phyloP scores from a whole-genome alignment of 2,888 invertebrate genomes.

The Caenorhabditis macrosperma region DNA sequence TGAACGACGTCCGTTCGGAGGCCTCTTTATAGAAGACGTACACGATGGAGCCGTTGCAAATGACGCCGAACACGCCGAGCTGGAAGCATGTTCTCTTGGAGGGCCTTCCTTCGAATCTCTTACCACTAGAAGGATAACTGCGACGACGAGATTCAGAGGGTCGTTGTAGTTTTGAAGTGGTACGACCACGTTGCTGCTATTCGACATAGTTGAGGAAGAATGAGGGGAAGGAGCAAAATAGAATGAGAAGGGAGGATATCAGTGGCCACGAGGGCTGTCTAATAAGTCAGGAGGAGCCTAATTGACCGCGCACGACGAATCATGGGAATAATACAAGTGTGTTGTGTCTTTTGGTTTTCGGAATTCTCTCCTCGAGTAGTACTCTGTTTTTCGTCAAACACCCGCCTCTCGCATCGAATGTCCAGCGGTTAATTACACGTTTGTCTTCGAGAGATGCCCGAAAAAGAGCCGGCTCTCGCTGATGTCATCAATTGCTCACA shows the following conservation, averaged over 20 bases:
- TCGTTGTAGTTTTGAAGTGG: slow-evolving; percentile 6
- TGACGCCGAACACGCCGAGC: slow-evolving; percentile 35
- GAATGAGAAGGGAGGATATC: not conserved
- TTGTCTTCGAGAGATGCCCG: too few relatives aligned
- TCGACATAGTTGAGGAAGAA: not conserved
- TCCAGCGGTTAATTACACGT: not conserved
- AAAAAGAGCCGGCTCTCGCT: not conserved
- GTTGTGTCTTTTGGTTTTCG: too few relatives aligned
- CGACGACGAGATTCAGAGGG: slow-evolving; percentile 8
- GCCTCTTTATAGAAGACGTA: slow-evolving; percentile 30
- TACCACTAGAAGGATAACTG: slow-evolving; percentile 20
- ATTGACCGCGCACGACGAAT: not conserved
- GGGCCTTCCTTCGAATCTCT: not conserved
- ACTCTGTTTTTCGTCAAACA: too few relatives aligned
- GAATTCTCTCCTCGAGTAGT: too few relatives aligned
- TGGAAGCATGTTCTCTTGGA: slow-evolving; percentile 2
- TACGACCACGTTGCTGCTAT: not conserved
- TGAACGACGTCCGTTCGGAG: slow-evolving; percentile 43
- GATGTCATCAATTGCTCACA: not conserved
- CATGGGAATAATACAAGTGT: too few relatives aligned
- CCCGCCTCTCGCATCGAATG: too few relatives aligned
- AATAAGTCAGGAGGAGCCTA: not conserved
- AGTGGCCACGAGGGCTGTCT: not conserved
- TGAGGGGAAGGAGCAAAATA: not conserved
- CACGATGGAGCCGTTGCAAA: slow-evolving; percentile 29